Base-by-base conservation (phyloP, 1,140 invertebrate species). In the Apolygus lucorum region DNA sequence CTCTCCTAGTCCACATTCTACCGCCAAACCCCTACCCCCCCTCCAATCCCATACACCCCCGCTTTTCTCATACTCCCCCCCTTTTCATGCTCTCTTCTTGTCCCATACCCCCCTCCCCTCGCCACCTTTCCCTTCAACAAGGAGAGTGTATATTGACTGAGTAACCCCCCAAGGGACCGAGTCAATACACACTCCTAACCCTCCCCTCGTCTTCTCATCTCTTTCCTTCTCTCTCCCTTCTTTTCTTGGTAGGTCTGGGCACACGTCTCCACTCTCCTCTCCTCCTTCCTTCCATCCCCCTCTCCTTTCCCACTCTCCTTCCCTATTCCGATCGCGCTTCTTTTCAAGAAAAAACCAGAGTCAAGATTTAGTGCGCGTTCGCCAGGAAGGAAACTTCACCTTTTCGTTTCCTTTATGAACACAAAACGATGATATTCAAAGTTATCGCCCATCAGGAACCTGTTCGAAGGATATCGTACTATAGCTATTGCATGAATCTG, bases 81-180 rank as follows among this genome's bases (percentile, higher is more conserved):
- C 34, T 17, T 42, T 4, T 17, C 34, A 17, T 8, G 34, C 17
- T 42, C 34, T 42, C 4, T 17, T 17, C 34, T 17, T 42, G 4
- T 4, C 34, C 17, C 34, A 42, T 42, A 17, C 34, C 34, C 34
- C 34, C 22, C 54, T 4, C 11, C 54, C 22, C 2, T 59, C 22
- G n/a, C n/a, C n/a, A n/a, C n/a, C n/a, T n/a, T n/a, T n/a, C n/a
- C n/a, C n/a, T 24, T 59, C 54, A 59, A 59, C 54, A 11, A 59
- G 54, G 54, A 13, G 54, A 59, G 54, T 24, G 54, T 59, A 59
- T 59, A 59, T 59, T 59, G 54, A 59, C 54, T 59, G 54, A 59
- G 54, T 59, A 59, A 59, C 54, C 54, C 54, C 54, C 54, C 54
- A 14, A 59, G 54, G 54, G 54, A 59, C 54, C 54, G 54, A 59